Percentiles rank a stretch among this genome's conserved stretches.
phyloP scores from a whole-genome alignment of 2,888 invertebrate species.

The Subacronicta megacephala region DNA sequence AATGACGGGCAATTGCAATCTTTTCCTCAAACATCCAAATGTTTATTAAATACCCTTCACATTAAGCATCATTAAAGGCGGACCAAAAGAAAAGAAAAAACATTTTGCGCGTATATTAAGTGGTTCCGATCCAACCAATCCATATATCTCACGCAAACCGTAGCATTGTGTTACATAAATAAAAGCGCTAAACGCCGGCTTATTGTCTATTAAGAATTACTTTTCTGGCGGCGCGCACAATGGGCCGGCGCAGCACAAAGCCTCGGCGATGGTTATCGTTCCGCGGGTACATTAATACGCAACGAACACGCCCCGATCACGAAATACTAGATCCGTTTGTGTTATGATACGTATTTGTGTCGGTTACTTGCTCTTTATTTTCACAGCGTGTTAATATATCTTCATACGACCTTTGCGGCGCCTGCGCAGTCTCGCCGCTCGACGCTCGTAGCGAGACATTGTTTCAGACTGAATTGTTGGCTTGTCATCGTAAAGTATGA shows the following conservation, averaged over 20 bases:
- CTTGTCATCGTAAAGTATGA: conserved; percentile 16
- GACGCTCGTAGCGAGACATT: conserved; percentile 41
- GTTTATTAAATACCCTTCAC: conserved; percentile 63
- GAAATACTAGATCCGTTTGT: conserved; percentile 85
- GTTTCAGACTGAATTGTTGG: conserved; percentile 39
- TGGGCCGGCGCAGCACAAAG: conserved; percentile 84
- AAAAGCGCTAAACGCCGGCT: conserved; percentile 85
- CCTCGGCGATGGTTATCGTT: conserved; percentile 80
- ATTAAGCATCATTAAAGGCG: conserved; percentile 45
- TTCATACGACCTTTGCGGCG: conserved; percentile 49
- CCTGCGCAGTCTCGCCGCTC: conserved; percentile 10
- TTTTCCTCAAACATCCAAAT: conserved; percentile 53
- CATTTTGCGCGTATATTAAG: conserved; percentile 52
- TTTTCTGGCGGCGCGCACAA: conserved; percentile 84
- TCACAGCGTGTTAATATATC: conserved; percentile 71
- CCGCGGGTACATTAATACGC: conserved; percentile 83
- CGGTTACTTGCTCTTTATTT: conserved; percentile 72
- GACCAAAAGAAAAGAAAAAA: conserved; percentile 40
- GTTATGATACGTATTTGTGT: conserved; percentile 70
- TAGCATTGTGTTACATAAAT: conserved; percentile 85
- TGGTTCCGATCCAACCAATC: conserved; percentile 61
- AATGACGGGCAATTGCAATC: conserved; percentile 27
- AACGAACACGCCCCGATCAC: conserved; percentile 84
- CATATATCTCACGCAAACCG: conserved; percentile 79
- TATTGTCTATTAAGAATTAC: conserved; percentile 89